Evolutionary conservation across 2,888 invertebrate genomes (phyloP).

Genomic region (Tuta absoluta): DNA sequence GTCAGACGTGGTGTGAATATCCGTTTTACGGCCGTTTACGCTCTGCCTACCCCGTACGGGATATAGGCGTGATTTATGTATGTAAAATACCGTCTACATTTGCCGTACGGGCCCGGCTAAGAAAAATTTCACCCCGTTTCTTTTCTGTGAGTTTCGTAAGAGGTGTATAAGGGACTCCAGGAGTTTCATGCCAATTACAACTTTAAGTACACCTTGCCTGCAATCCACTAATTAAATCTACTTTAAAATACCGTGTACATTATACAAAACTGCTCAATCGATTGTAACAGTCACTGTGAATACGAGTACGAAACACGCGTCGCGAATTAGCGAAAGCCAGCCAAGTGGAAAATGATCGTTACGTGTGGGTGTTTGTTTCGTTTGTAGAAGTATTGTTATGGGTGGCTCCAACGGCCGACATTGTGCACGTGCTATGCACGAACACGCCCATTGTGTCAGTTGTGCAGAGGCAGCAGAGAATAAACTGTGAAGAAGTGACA

Average conservation of each 20-base stretch:
- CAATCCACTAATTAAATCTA: too few relatives aligned
- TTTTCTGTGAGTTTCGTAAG: too few relatives aligned
- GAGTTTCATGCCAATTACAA: too few relatives aligned
- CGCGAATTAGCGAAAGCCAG: conserved; percentile 6
- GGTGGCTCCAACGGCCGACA: conserved; percentile 2
- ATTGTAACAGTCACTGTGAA: neutral
- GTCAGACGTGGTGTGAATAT: too few relatives aligned
- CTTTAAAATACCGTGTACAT: neutral
- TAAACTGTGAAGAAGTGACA: neutral
- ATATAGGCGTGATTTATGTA: too few relatives aligned
- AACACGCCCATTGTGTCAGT: neutral
- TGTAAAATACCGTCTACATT: too few relatives aligned
- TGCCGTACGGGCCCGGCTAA: too few relatives aligned
- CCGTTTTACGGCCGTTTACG: too few relatives aligned
- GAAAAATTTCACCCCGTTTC: too few relatives aligned
- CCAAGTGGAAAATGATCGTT: conserved; percentile 2
- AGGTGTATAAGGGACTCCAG: too few relatives aligned
- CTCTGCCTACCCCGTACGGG: too few relatives aligned
- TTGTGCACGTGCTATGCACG: neutral
- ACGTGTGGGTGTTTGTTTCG: conserved; percentile 1
- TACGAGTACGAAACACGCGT: neutral
- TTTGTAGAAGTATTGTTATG: neutral
- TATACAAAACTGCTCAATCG: conserved; percentile 5
- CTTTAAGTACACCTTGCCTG: too few relatives aligned
- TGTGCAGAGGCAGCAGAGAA: neutral